Evolutionary conservation across 1,140 invertebrate species (phyloP).

Genomic region (Micrasema minimum): DNA sequence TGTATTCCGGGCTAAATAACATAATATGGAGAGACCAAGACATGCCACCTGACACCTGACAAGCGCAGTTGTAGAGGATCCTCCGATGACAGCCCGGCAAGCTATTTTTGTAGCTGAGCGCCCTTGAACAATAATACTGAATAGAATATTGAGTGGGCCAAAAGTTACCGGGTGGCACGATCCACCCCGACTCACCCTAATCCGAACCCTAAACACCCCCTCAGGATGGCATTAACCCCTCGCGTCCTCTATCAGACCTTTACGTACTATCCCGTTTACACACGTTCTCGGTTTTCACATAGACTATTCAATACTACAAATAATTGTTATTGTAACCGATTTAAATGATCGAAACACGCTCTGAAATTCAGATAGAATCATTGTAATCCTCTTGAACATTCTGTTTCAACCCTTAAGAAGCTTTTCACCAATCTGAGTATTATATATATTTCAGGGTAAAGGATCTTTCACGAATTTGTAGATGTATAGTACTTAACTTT

Average conservation of each 20-base stretch:
- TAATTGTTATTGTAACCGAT: no score
- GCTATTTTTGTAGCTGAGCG: slow-evolving; percentile 47
- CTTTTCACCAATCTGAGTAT: no score
- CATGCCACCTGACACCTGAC: slow-evolving; percentile 25
- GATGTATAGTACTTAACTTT: no score
- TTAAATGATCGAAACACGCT: no score
- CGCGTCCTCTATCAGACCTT: slow-evolving; percentile 15
- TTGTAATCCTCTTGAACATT: no score
- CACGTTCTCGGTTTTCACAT: slow-evolving; percentile 22
- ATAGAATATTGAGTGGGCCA: slow-evolving; percentile 48
- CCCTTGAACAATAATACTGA: slow-evolving; percentile 48
- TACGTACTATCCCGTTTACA: slow-evolving; percentile 1
- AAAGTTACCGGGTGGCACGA: slow-evolving; percentile 40
- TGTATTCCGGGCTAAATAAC: slow-evolving; percentile 10
- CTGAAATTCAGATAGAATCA: no score
- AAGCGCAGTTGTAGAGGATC: slow-evolving; percentile 3
- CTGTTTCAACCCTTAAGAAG: no score
- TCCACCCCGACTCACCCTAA: slow-evolving; percentile 19
- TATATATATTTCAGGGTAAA: no score
- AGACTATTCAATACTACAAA: no score
- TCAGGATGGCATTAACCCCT: slow-evolving; percentile 7
- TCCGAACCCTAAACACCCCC: slow-evolving; percentile 15
- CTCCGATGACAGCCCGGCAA: slow-evolving; percentile 15
- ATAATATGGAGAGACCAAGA: background rate
- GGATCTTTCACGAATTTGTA: no score